Evolutionary conservation across 1,140 invertebrate genomes (phyloP), one percentile per base, ranked within the genome.

Genomic region (Carposina sasakii): DNA sequence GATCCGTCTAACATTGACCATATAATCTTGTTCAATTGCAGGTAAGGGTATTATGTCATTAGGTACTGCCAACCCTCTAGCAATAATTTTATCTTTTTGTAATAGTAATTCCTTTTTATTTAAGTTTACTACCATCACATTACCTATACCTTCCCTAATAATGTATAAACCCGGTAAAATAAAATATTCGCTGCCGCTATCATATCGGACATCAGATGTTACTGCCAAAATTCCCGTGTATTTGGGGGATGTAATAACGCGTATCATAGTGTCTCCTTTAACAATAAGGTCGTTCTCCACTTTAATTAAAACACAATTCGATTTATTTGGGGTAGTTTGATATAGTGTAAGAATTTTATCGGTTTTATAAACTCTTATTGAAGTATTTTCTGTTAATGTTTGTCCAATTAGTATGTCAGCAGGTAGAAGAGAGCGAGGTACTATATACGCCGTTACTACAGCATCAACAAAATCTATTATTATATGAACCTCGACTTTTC

Each of bases 351-450:
- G 1, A 48, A n/a, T 39, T 20, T 26, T 3, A 16, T 48, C 45
- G 0, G 45, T 48, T 20, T 48, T 48, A 20, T 28, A 20, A 20
- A 16, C 24, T 2, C 23, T 15, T 1, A 39, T 8, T n/a, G 37
- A 2, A 0, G 34, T 33, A 20, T 39, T 3, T 15, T 48, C 45
- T 16, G 45, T 48, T 1, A 39, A 30, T 0, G 22, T 12, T 17
- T 48, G 45, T 1, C 45, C 45, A 10, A 48, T 26, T 3, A 48
- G 12, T n/a, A 39, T 39, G 39, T 48, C 45, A 8, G 33, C 33
- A 8, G 44, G 44, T 12, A 47, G 31, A 8, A 47, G 5, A 3
- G 3, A 10, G 15, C 20, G 20, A 1, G 15, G 13, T 3, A 47
- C 31, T 16, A 47, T 5, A 26, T 36, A 47, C 8, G 33, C 33